Conservation (phyloP, 2,113 vertebrate genomes). For the Thalassoma bifasciatum region DNA sequence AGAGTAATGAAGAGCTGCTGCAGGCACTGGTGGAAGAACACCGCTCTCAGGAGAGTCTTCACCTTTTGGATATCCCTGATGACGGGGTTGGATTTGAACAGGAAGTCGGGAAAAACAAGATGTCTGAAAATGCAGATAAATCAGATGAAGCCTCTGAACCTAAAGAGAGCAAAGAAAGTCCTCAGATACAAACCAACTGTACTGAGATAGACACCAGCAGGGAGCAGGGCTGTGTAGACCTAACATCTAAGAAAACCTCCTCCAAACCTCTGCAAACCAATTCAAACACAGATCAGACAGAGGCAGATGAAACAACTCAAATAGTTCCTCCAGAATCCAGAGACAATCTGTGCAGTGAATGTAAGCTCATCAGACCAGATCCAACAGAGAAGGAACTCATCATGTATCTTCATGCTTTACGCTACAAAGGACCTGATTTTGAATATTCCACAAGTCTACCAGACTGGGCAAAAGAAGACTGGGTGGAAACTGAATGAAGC, state of each 20-base stretch:
- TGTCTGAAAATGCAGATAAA: neutral
- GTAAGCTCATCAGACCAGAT: slow-evolving; percentile 85
- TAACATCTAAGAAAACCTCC: neutral
- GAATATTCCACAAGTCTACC: slow-evolving; percentile 91
- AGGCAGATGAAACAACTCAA: neutral
- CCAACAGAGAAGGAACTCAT: slow-evolving; percentile 91
- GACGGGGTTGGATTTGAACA: slow-evolving; percentile 10
- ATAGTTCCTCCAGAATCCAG: neutral
- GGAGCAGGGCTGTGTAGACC: neutral
- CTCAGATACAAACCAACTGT: slow-evolving; percentile 1
- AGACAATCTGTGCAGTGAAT: slow-evolving; percentile 92
- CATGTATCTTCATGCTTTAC: slow-evolving; percentile 95
- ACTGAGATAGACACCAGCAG: neutral
- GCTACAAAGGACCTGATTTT: slow-evolving; percentile 94
- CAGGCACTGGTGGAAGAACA: slow-evolving; percentile 90
- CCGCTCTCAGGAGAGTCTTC: slow-evolving; percentile 87
- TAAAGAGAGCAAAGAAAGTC: neutral
- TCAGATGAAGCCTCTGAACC: neutral
- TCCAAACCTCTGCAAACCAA: neutral
- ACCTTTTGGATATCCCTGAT: slow-evolving; percentile 82
- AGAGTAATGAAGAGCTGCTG: slow-evolving; percentile 90
- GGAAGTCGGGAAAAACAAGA: neutral
- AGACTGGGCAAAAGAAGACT: slow-evolving; percentile 93
- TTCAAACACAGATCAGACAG: slow-evolving; percentile 19
- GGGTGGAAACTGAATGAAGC: slow-evolving; percentile 79